phyloP scores from a whole-genome alignment of 2,113 vertebrate species.

The Trochalopteron elliotii region DNA sequence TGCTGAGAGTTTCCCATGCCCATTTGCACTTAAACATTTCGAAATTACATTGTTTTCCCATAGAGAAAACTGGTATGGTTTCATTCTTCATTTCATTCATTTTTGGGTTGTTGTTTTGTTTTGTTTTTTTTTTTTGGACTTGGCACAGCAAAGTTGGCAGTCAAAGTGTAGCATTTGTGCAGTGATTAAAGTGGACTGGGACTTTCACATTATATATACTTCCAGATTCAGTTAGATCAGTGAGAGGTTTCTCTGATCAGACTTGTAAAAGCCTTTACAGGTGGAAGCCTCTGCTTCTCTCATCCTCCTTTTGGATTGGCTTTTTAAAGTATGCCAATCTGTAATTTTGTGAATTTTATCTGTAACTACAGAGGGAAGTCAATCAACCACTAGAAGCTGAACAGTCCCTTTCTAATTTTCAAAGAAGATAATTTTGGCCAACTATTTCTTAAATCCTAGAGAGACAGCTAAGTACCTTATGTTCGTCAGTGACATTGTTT shows the following conservation, averaged over 20 bases:
- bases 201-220: background rate
- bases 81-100: background rate
- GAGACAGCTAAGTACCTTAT: background rate
- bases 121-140: background rate
- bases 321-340: background rate
- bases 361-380: background rate
- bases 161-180: background rate
- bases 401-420: background rate
- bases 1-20: background rate
- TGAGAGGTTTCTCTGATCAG: background rate
- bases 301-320: background rate
- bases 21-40: rapidly evolving
- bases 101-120: background rate
- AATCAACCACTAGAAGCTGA: background rate
- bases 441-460: background rate
- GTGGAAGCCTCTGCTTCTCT: too few species aligned
- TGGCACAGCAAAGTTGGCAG: background rate
- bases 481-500: background rate
- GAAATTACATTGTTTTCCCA: background rate
- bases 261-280: background rate
- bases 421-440: background rate
- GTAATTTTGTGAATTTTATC: background rate
- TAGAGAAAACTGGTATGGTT: background rate
- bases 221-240: background rate
- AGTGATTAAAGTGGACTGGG: background rate